Conservation (phyloP, 2,113 vertebrate genomes). For the Ploceus nigricollis region DNA sequence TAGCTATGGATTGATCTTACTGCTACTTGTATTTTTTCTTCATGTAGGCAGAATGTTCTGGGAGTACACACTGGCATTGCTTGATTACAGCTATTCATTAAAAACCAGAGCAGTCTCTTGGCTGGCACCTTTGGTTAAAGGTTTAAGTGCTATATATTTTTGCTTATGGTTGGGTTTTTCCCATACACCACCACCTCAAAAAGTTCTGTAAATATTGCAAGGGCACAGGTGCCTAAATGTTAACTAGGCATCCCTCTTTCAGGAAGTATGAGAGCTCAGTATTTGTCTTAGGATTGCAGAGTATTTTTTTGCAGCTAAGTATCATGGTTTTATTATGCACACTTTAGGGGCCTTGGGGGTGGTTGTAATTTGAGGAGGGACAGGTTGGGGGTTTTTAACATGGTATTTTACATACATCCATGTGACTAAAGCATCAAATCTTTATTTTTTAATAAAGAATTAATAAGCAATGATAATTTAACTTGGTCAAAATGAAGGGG, state of each 20-base stretch:
- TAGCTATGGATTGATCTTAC: background rate
- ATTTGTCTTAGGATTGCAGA: background rate
- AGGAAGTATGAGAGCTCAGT: rapidly evolving
- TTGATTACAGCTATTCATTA: background rate
- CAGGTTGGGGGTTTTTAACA: background rate
- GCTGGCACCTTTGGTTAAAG: background rate
- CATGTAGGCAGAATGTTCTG: background rate
- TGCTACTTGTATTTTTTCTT: background rate
- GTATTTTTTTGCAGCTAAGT: background rate
- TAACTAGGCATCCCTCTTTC: background rate
- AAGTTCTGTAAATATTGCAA: background rate
- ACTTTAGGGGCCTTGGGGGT: background rate
- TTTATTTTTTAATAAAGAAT: background rate
- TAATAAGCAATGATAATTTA: background rate
- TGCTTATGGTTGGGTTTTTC: background rate
- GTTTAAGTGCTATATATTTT: background rate
- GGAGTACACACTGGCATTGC: background rate
- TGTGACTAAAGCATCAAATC: background rate
- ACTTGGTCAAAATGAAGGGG: background rate
- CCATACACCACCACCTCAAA: background rate
- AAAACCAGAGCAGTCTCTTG: background rate
- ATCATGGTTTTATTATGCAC: background rate
- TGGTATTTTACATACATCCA: background rate
- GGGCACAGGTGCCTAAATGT: background rate
- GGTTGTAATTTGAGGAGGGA: background rate